These are phyloP conservation scores for Drosophila setosimentum DNA, from an alignment of 2,888 invertebrate species.

Conservation along the genomic window DNA sequence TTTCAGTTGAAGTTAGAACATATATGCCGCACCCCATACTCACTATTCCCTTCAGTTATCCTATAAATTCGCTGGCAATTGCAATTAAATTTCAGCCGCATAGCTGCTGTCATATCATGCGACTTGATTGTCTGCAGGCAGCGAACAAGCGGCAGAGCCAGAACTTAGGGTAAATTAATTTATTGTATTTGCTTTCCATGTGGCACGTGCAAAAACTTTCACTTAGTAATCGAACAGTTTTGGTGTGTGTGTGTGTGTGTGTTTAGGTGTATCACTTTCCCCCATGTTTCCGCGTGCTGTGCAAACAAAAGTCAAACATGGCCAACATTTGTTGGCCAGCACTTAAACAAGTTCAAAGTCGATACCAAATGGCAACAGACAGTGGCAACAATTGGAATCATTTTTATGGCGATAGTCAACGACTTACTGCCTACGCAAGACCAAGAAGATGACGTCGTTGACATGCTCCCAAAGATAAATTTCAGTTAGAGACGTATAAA, in stretches of 20 bases:
- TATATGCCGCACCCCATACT: background rate
- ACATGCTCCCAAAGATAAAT: conserved; percentile 75
- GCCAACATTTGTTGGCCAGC: conserved; percentile 43
- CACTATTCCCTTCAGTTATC: background rate
- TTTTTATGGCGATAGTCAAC: conserved; percentile 42
- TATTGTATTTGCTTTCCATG: conserved; percentile 62
- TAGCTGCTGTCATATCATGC: conserved; percentile 19
- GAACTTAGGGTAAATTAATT: conserved; percentile 56
- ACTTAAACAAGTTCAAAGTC: conserved; percentile 65
- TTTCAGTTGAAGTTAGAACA: background rate
- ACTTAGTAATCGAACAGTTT: conserved; percentile 32
- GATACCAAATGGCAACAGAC: conserved; percentile 29
- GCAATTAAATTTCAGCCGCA: conserved; percentile 46
- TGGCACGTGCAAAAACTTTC: conserved; percentile 62
- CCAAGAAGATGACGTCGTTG: conserved; percentile 47
- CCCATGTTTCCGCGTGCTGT: conserved; percentile 19
- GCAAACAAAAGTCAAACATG: conserved; percentile 49
- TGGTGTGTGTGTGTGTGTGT: conserved; percentile 17
- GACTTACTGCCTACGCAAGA: conserved; percentile 38
- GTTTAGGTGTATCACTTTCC: conserved; percentile 2
- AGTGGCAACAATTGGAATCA: conserved; percentile 45
- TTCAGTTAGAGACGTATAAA: conserved; percentile 77
- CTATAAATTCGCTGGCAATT: conserved; percentile 10
- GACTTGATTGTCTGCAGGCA: conserved; percentile 34
- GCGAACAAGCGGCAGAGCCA: conserved; percentile 15